Base-by-base conservation (phyloP, 2,113 vertebrate species). In the Peucedramus taeniatus region DNA sequence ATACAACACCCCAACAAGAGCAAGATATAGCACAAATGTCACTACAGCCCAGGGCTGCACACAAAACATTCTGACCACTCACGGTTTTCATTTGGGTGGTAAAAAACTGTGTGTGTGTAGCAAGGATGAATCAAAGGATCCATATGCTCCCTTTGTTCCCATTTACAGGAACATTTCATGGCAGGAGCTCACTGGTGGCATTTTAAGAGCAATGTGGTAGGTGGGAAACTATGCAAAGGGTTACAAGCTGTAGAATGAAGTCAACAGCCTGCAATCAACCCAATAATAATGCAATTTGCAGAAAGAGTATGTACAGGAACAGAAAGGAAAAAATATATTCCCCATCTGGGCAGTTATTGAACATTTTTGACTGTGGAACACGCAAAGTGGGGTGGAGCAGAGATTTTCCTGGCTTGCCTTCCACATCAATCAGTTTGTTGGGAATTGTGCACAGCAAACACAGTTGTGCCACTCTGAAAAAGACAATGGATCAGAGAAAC, bases 401-500 rank as follows among this genome's bases (percentile, higher is more conserved):
- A 90, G 95, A 93, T 96, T 97, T 96, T 96, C 96, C 94, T 96
- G 96, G 94, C 92, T 95, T 93, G 88, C 92, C 88, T 88, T 96
- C 90, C 95, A 92, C 96, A 93, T 95, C 96, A 95, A 94, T 95
- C 92, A 89, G 90, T 95, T 97, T 84, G 86, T 76, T 92, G 89
- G 80, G 90, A 89, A 94, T 78, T 96, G 60, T 87, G 83, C 83
- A 45, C 88, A 96, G 78, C 90, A 94, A 83, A 94, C 72, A 61
- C 88, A 76, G 88, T 96, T 95, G 94, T 96, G 95, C 96, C 96
- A 89, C 83, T 95, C 92, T 54, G 83, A 90, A 90, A 93, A 97
- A 96, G 92, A 97, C 96, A 97, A 97, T 96, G 93, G 96, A 97
- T 95, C 95, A 96, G 93, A 96, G 90, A 87, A 92, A 96, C 26